Percentiles rank a stretch among this genome's conserved stretches.
phyloP scores from a whole-genome alignment of 2,797 vertebrate genomes.

The Synanceia verrucosa region DNA sequence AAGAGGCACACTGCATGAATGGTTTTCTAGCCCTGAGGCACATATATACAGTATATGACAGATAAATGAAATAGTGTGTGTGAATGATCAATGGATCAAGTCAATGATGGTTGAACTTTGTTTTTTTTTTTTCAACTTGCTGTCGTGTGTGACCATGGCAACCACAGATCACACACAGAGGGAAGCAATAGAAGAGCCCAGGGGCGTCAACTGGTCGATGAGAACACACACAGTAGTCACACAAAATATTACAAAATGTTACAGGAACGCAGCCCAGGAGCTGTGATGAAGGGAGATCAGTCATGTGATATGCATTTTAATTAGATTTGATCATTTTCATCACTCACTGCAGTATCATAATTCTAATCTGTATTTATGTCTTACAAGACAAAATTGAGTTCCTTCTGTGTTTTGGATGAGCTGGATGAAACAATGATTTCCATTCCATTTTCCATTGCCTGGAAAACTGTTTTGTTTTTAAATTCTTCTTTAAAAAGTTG shows the following conservation, averaged over 20 bases:
- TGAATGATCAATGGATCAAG: not conserved
- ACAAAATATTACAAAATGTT: not conserved
- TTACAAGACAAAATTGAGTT: not conserved
- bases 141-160: not conserved
- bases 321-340: not conserved
- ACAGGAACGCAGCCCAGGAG: not conserved
- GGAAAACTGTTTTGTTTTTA: too few relatives aligned
- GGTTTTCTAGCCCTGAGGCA: not conserved
- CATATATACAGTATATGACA: not conserved
- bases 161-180: not conserved
- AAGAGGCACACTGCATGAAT: not conserved
- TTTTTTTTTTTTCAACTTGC: not conserved
- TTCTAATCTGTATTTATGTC: not conserved
- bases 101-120: not conserved
- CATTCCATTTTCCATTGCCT: too few relatives aligned
- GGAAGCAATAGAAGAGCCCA: not conserved
- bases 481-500: not conserved
- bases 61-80: not conserved
- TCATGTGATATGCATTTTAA: not conserved
- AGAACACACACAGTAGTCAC: not conserved
- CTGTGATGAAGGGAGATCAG: not conserved
- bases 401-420: not conserved
- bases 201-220: not conserved
- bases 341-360: not conserved
- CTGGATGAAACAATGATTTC: too few relatives aligned